Evolutionary conservation across 2,797 vertebrate genomes (phyloP), one percentile per base, ranked within the genome.

Genomic region (Dendrocincla tyrannina): DNA sequence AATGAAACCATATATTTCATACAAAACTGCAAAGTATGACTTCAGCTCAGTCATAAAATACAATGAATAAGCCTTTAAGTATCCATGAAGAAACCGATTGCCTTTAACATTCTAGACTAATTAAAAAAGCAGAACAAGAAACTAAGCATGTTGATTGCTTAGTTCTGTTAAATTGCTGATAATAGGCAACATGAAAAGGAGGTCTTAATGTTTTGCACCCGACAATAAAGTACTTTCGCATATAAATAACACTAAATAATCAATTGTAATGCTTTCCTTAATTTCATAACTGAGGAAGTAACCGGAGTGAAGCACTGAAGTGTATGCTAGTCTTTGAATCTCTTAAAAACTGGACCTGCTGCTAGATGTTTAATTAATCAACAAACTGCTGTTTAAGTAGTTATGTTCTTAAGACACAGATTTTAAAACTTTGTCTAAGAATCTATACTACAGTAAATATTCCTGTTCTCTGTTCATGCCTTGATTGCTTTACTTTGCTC

Each of bases 31-130:
- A 77, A 59, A 2, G 1, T 79, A 91, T 30, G 17, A 95, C 84
- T 93, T 88, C 62, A 85, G 55, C 25, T 81, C 62, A 78, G 79
- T 62, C 85, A 81, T 81, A 88, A 92, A 92, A 89, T 15, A 15
- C 60, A 91, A 50, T 68, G 69, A 93, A 80, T 84, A 88, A 94
- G 79, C 73, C 72, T 62, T 85, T 95, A 92, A 94, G 82, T 64
- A 93, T 14, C 81, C 91, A 92, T 80, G 75, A 92, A 93, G 59
- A 94, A 95, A 56, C 33, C 89, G 91, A 96, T 20, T 84, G 53
- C 66, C 69, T 88, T 89, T 50, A 96, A 93, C 67, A 81, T 76
- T 93, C 89, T 59, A 72, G 50, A 62, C 30, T 79, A 91, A 91
- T 96, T 94, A 22, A 69, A 82, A 93, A 87, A 68, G 49, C 60